Evolutionary conservation across 2,113 vertebrate genomes (phyloP).

Genomic region (Rhegmatorhina hoffmannsi): DNA sequence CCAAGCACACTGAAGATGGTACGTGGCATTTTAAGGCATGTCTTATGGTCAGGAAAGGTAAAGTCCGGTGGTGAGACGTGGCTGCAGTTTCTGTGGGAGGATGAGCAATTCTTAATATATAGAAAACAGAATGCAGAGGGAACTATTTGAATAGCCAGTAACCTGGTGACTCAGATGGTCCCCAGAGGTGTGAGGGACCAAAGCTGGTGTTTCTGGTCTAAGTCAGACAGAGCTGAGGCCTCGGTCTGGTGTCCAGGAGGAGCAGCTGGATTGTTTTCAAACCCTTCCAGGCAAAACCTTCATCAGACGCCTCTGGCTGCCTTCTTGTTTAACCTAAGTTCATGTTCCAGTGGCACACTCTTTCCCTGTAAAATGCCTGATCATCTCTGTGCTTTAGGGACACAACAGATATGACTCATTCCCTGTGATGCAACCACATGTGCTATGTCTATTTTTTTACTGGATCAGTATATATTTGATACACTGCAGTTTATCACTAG

Average conservation of each 20-base stretch:
- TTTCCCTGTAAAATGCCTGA: neutral
- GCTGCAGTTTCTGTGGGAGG: neutral
- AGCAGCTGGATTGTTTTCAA: neutral
- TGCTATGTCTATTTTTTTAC: neutral
- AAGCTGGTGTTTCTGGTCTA: neutral
- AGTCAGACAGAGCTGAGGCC: neutral
- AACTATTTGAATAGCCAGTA: neutral
- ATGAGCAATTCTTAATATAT: neutral
- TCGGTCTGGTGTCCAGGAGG: neutral
- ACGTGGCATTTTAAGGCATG: neutral
- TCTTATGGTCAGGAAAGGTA: neutral
- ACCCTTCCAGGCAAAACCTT: neutral
- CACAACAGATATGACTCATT: neutral
- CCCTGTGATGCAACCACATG: neutral
- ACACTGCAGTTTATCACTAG: neutral
- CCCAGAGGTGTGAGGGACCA: fast-evolving
- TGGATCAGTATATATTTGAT: neutral
- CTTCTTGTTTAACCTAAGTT: neutral
- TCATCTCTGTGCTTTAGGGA: neutral
- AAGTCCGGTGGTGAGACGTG: neutral
- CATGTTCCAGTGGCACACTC: neutral
- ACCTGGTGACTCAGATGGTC: neutral
- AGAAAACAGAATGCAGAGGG: neutral
- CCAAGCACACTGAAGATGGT: neutral
- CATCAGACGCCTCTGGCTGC: neutral